These are phyloP conservation scores for Gryllus longicercus DNA, from an alignment of 2,888 invertebrate genomes.

Conservation along the genomic window DNA sequence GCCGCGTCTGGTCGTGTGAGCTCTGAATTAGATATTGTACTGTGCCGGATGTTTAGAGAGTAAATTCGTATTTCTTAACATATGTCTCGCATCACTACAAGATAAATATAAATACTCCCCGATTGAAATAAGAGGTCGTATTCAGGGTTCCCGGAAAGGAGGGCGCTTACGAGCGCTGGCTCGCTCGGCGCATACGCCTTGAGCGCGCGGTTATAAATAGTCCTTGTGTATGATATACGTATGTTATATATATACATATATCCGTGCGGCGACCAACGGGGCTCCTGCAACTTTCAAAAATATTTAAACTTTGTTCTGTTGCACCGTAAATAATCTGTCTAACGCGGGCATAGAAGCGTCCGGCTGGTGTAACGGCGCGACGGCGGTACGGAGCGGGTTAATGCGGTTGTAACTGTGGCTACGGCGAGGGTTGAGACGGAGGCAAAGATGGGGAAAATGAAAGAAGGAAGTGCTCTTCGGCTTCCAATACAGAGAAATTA, in stretches of 20 bases:
- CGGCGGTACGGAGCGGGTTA: too few species aligned
- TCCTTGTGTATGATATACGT: conserved; percentile 31
- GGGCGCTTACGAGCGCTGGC: too few species aligned
- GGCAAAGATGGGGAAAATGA: too few species aligned
- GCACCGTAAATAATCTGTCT: conserved; percentile 33
- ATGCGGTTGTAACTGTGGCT: too few species aligned
- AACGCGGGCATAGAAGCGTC: not conserved
- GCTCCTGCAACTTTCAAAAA: conserved; percentile 33
- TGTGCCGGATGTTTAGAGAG: conserved; percentile 37
- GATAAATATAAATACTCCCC: conserved; percentile 37
- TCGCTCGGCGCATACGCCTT: too few species aligned
- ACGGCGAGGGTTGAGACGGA: too few species aligned
- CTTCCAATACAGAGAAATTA: too few species aligned
- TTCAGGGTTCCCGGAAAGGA: conserved; percentile 35
- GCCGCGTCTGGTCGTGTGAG: not conserved
- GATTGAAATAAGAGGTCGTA: conserved; percentile 36
- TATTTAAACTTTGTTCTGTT: conserved; percentile 36
- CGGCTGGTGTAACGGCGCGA: not conserved
- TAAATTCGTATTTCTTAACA: conserved; percentile 36
- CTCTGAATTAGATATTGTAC: conserved; percentile 35
- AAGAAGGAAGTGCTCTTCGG: too few species aligned
- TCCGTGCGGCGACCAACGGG: conserved; percentile 19
- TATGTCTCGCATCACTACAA: conserved; percentile 35
- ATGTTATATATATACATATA: conserved; percentile 1
- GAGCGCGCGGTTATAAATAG: conserved; percentile 32